Evolutionary conservation across 2,888 invertebrate genomes (phyloP).

Genomic region (Drosophila colorata): DNA sequence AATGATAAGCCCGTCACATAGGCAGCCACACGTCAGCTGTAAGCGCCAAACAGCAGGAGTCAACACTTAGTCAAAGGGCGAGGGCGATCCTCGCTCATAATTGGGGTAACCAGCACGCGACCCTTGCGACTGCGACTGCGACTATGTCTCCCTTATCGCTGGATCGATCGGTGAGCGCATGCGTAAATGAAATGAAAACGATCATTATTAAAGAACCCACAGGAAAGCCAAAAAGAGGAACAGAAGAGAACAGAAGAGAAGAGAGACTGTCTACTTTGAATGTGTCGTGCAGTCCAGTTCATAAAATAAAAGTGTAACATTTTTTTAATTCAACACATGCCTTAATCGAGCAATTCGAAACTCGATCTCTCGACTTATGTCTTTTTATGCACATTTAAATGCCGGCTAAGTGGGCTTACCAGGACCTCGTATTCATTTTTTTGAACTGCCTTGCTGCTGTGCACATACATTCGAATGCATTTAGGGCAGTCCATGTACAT

Average conservation of each 20-base stretch:
- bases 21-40: slow-evolving; percentile 83
- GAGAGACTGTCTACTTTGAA: slow-evolving; percentile 31
- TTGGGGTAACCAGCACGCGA: slow-evolving; percentile 59
- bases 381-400: slow-evolving; percentile 62
- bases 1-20: slow-evolving; percentile 80
- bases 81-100: slow-evolving; percentile 46
- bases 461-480: background rate
- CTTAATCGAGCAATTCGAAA: slow-evolving; percentile 78
- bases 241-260: background rate
- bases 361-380: slow-evolving; percentile 64
- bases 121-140: slow-evolving; percentile 37
- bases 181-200: slow-evolving; percentile 83
- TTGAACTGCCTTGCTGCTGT: slow-evolving; percentile 38
- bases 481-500: background rate
- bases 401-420: slow-evolving; percentile 70
- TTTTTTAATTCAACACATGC: slow-evolving; percentile 83
- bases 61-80: slow-evolving; percentile 65
- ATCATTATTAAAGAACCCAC: slow-evolving; percentile 77
- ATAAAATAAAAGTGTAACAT: slow-evolving; percentile 78
- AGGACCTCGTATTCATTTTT: slow-evolving; percentile 8
- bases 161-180: slow-evolving; percentile 61
- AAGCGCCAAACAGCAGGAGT: slow-evolving; percentile 84
- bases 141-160: slow-evolving; percentile 55
- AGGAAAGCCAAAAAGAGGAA: slow-evolving; percentile 39
- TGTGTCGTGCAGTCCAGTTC: slow-evolving; percentile 17